These are phyloP conservation scores for Ceratina australensis DNA, from an alignment of 1,140 invertebrate genomes.

Conservation along the genomic window DNA sequence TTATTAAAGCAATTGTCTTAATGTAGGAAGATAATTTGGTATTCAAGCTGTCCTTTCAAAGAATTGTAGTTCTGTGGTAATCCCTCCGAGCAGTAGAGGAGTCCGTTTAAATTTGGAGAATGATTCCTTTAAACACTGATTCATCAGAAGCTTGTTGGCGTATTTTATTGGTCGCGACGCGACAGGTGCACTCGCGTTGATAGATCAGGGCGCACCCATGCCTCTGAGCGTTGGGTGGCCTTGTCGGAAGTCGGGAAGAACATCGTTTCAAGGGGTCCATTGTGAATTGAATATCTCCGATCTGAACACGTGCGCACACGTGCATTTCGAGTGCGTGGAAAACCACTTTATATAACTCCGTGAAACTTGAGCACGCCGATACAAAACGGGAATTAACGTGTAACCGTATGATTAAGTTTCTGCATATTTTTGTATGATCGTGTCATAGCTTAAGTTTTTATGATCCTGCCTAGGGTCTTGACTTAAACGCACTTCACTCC, in stretches of 20 bases:
- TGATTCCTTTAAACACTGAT: too few species aligned
- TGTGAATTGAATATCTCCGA: slow-evolving; percentile 4
- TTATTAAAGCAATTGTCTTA: too few species aligned
- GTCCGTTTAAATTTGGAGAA: too few species aligned
- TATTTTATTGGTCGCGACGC: not conserved
- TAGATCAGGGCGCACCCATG: not conserved
- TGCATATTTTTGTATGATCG: not conserved
- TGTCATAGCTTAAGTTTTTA: not conserved
- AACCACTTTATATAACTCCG: not conserved
- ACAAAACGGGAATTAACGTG: not conserved
- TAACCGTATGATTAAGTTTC: not conserved
- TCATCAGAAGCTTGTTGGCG: too few species aligned
- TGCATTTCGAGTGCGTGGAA: slow-evolving; percentile 4
- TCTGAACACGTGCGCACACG: not conserved
- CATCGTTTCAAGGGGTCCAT: slow-evolving; percentile 19
- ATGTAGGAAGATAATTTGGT: too few species aligned
- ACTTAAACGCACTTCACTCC: too few species aligned
- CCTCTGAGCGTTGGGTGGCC: not conserved
- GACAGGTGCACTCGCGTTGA: slow-evolving; percentile 42
- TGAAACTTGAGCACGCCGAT: not conserved
- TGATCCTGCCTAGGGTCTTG: not conserved
- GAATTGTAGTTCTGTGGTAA: too few species aligned
- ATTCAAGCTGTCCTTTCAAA: not conserved
- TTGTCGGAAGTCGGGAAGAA: slow-evolving; percentile 8
- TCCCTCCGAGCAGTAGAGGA: too few species aligned